Evolutionary conservation across 2,888 invertebrate species (phyloP), one percentile per base, ranked within the genome.

Genomic region (Pyralis farinalis): DNA sequence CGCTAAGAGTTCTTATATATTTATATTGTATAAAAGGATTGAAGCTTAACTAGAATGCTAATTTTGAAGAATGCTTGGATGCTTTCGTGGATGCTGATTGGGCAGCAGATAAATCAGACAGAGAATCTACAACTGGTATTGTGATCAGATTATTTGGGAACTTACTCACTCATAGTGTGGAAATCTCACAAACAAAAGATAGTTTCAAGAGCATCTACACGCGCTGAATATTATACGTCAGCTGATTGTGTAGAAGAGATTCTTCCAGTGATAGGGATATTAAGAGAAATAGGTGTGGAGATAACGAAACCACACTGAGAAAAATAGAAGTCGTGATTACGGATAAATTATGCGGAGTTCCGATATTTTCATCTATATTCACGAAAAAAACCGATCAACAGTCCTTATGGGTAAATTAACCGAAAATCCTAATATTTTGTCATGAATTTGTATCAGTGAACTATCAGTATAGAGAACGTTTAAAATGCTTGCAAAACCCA

Each of bases 111-210:
- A n/a, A n/a, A n/a, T n/a, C n/a, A n/a, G n/a, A n/a, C n/a, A n/a
- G n/a, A 37, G 53, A 56, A 12, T 55, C 53, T 27, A 58, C 58
- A 2, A 51, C 64, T n/a, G 71, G 68, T 3, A 70, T 44, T 55
- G 34, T 67, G 1, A 67, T 72, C 20, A 58, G 61, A 63, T 42
- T 71, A 3, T 70, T 47, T 58, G 59, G 58, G 29, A 70, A 68
- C 40, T 32, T 51, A 16, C n/a, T n/a, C n/a, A n/a, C n/a, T n/a
- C n/a, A 48, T 68, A 33, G 57, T 42, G 49, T 71, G 66, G 65
- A 71, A 69, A 59, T 47, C 64, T 30, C 34, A 10, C 12, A 70
- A 70, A 58, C 66, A 70, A 59, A 55, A 36, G 25, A 47, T 10
- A 37, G 62, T 69, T 21, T 57, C 66, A 6, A 57, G 56, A 40